These are phyloP conservation scores for Elaphurus davidianus DNA, from an alignment of 2,113 vertebrate genomes.

Conservation along the genomic window DNA sequence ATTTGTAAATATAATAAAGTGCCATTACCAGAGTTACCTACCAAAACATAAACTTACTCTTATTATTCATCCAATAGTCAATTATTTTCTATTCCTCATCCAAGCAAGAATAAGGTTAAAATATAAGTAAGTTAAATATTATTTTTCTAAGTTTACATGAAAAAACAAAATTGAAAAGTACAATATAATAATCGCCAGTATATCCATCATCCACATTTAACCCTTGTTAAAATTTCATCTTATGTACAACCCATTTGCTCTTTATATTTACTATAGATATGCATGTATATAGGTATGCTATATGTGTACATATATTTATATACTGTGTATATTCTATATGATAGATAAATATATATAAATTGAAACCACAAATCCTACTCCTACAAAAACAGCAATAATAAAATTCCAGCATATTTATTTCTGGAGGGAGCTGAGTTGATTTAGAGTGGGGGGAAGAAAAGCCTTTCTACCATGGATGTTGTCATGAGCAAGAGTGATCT, in stretches of 20 bases:
- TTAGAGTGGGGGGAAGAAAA: neutral
- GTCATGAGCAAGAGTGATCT: neutral
- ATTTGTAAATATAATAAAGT: conserved; percentile 8
- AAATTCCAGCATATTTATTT: neutral
- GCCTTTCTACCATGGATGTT: neutral
- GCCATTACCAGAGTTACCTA: neutral
- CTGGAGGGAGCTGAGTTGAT: neutral
- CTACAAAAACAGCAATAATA: neutral
- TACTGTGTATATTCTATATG: neutral
- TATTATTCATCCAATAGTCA: neutral
- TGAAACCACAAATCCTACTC: neutral
- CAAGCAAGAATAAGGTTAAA: neutral
- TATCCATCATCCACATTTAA: neutral
- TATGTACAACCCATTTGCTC: neutral
- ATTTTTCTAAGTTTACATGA: neutral
- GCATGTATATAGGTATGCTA: neutral
- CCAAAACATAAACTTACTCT: neutral
- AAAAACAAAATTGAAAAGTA: neutral
- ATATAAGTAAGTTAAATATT: neutral
- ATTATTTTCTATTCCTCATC: neutral
- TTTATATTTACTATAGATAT: neutral
- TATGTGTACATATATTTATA: neutral
- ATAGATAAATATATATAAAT: neutral
- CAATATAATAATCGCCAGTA: neutral
- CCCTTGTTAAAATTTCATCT: neutral